phyloP scores from a whole-genome alignment of 2,113 vertebrate species.

The Chaetodon trifascialis region DNA sequence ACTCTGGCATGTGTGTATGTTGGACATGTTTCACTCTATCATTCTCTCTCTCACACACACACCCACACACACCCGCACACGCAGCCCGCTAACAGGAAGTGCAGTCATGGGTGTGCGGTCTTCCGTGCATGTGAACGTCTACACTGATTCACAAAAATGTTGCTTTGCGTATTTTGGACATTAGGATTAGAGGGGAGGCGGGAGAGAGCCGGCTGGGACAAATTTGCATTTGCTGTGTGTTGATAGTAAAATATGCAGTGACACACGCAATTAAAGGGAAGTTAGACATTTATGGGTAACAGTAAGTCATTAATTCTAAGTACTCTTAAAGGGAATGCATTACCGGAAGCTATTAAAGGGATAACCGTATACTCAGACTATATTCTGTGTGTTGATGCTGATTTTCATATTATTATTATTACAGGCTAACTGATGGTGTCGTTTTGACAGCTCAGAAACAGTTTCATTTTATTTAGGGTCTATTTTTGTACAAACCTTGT shows the following conservation, averaged over 20 bases:
- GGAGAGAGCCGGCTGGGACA: too few relatives aligned
- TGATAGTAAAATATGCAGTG: neutral
- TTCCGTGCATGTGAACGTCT: too few relatives aligned
- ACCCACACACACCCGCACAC: neutral
- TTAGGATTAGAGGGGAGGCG: neutral
- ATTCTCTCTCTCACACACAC: neutral
- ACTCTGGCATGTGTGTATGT: slow-evolving; percentile 60
- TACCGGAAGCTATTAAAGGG: slow-evolving; percentile 16
- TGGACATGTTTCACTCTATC: slow-evolving; percentile 34
- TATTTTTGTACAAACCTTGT: slow-evolving; percentile 67
- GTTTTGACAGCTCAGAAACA: neutral
- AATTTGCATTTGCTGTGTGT: neutral
- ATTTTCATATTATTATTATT: neutral
- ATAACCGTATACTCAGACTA: neutral
- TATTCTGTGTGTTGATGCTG: slow-evolving; percentile 7
- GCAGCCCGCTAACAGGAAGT: slow-evolving; percentile 5
- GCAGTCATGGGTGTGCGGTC: neutral
- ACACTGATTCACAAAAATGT: neutral
- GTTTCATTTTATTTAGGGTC: slow-evolving; percentile 22
- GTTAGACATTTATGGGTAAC: neutral
- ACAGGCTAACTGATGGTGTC: neutral
- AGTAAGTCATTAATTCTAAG: neutral
- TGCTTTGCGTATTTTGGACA: neutral
- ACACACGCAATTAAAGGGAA: neutral
- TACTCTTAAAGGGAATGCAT: neutral